phyloP scores from a whole-genome alignment of 2,888 invertebrate species.

The Lasioglossum pauxillum region DNA sequence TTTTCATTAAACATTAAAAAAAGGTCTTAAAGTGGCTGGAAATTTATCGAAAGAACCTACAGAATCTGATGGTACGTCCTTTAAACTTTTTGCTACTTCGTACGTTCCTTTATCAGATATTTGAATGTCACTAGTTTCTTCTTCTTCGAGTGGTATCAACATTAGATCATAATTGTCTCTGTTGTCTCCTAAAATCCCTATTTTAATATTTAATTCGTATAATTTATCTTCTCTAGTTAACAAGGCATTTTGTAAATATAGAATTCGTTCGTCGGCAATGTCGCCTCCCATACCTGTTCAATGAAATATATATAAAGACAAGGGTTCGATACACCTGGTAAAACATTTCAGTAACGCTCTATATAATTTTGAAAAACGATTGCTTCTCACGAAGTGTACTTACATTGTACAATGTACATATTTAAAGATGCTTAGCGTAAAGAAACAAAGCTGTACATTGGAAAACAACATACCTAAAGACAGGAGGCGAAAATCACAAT shows the following conservation, averaged over 20 bases:
- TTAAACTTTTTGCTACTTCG: slow-evolving; percentile 35
- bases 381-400: too few species aligned
- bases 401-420: background rate
- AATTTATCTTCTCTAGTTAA: slow-evolving; percentile 86
- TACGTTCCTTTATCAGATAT: slow-evolving; percentile 32
- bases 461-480: slow-evolving; percentile 82
- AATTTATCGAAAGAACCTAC: slow-evolving; percentile 30
- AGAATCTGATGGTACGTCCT: slow-evolving; percentile 1
- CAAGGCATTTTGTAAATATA: slow-evolving; percentile 86
- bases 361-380: too few species aligned
- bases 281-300: slow-evolving; percentile 82
- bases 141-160: slow-evolving; percentile 86
- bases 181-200: slow-evolving; percentile 87
- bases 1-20: background rate
- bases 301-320: slow-evolving; percentile 9
- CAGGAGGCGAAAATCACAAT: slow-evolving; percentile 87
- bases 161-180: slow-evolving; percentile 87
- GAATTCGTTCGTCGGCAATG: slow-evolving; percentile 84
- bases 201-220: slow-evolving; percentile 83
- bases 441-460: background rate
- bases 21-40: background rate
- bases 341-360: too few species aligned
- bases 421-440: slow-evolving; percentile 6
- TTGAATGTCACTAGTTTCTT: slow-evolving; percentile 23
- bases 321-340: too few species aligned